phyloP scores from a whole-genome alignment of 2,113 vertebrate species.

The Eclectus roratus region DNA sequence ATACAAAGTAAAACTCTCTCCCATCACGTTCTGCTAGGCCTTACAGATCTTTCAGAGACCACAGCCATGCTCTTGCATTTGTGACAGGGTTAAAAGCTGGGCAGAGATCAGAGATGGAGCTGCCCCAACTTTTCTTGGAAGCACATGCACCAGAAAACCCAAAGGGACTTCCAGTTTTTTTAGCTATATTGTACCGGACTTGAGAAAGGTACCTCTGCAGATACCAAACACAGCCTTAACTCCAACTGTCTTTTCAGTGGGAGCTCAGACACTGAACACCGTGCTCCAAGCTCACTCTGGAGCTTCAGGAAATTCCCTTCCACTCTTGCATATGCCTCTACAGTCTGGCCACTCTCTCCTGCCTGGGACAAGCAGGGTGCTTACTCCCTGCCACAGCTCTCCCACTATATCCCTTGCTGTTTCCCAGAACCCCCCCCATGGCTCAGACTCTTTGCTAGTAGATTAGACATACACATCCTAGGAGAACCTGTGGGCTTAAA shows the following conservation, averaged over 20 bases:
- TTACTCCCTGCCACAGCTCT: rapidly evolving
- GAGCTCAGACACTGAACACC: neutral
- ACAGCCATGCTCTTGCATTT: neutral
- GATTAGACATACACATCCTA: neutral
- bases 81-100: neutral
- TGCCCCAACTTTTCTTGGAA: neutral
- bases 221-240: neutral
- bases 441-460: neutral
- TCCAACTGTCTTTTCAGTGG: neutral
- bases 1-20: neutral
- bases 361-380: neutral
- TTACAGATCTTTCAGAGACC: neutral
- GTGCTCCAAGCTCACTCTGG: neutral
- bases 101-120: neutral
- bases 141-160: neutral
- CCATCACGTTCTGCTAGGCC: neutral
- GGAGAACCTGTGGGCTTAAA: neutral
- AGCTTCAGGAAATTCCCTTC: neutral
- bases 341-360: neutral
- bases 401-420: rapidly evolving
- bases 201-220: neutral
- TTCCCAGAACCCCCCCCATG: neutral
- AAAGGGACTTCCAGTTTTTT: neutral
- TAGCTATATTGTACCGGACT: neutral
- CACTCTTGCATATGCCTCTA: neutral